Evolutionary conservation across 2,797 vertebrate genomes (phyloP).

Genomic region (Pseudocheirus occidentalis): DNA sequence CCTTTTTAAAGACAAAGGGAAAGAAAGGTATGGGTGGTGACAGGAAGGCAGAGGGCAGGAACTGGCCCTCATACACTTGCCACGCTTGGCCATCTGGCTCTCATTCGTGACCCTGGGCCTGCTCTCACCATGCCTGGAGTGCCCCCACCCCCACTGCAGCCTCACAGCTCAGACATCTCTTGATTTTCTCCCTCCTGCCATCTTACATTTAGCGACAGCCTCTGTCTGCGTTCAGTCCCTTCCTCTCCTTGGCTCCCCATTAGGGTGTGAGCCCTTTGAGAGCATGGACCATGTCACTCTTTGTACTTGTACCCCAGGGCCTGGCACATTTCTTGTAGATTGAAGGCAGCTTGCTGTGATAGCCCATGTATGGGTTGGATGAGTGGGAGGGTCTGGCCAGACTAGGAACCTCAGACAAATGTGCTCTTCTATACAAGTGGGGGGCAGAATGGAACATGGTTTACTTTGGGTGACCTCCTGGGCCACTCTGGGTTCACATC

Average conservation of each 20-base stretch:
- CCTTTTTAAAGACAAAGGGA: not conserved
- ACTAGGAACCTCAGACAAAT: not conserved
- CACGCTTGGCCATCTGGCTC: not conserved
- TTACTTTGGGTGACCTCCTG: not conserved
- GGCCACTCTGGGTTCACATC: not conserved
- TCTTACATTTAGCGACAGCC: not conserved
- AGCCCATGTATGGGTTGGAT: not conserved
- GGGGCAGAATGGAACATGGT: not conserved
- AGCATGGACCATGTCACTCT: not conserved
- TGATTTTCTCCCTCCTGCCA: not conserved
- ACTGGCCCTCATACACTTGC: not conserved
- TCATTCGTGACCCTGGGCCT: not conserved
- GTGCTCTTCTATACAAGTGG: not conserved
- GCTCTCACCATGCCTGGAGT: too few species aligned
- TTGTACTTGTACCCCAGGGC: not conserved
- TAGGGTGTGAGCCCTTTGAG: not conserved
- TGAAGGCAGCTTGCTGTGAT: not conserved
- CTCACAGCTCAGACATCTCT: not conserved
- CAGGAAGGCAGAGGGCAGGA: not conserved
- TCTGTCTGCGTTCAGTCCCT: not conserved
- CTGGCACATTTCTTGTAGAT: not conserved
- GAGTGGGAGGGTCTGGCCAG: not conserved
- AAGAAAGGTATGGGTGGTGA: too few species aligned
- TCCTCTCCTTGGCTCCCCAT: not conserved
- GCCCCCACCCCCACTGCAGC: too few species aligned